These are phyloP conservation scores for Cynoglossus semilaevis DNA, from an alignment of 2,113 vertebrate genomes.

Conservation along the genomic window DNA sequence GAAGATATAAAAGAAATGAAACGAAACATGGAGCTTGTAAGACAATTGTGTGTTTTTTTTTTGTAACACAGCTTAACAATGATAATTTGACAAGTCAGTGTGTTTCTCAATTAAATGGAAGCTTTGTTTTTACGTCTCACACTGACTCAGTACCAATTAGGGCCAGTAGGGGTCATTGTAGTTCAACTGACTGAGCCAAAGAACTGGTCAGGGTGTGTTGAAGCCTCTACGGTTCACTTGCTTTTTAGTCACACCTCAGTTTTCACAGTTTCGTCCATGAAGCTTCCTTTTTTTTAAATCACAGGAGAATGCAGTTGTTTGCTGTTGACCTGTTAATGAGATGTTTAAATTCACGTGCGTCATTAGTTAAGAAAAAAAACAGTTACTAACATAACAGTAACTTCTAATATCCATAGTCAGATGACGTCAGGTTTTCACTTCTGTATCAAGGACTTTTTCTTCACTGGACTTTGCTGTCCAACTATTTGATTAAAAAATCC, in stretches of 20 bases:
- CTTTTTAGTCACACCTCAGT: constrained; percentile 33
- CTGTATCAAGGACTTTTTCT: too few relatives aligned
- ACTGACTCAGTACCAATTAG: constrained; percentile 33
- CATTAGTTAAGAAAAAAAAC: too few relatives aligned
- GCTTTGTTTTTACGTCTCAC: constrained; percentile 43
- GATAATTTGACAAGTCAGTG: too few relatives aligned
- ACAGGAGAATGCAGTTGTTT: neutral
- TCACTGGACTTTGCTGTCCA: too few relatives aligned
- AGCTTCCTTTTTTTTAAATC: neutral
- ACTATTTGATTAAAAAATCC: too few relatives aligned
- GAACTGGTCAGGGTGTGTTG: neutral
- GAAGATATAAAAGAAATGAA: neutral
- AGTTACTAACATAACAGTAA: too few relatives aligned
- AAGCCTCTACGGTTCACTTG: constrained; percentile 31
- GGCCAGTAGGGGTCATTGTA: constrained; percentile 87
- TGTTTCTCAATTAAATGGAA: constrained; percentile 33
- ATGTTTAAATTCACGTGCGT: neutral
- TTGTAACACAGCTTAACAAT: too few relatives aligned
- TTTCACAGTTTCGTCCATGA: constrained; percentile 4
- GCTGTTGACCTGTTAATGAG: constrained; percentile 5
- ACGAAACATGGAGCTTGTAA: neutral
- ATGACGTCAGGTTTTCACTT: too few relatives aligned
- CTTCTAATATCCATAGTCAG: too few relatives aligned
- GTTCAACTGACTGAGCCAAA: constrained; percentile 72
- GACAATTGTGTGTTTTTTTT: neutral